Conservation (phyloP, 92 coral and sea anemone genomes). For the Epizoanthus rinbou region DNA sequence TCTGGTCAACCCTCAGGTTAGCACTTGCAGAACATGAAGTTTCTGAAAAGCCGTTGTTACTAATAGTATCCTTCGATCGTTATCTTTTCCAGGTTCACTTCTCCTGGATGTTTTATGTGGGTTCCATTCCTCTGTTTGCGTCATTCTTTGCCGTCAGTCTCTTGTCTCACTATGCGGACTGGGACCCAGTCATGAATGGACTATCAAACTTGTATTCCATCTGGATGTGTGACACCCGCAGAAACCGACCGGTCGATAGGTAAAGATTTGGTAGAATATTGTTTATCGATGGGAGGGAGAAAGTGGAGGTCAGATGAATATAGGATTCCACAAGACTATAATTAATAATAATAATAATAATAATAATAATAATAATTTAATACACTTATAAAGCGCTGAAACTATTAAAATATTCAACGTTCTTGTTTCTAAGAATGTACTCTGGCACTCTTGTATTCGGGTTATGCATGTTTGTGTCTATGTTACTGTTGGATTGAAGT, state of each 20-base stretch:
- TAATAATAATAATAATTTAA: too few species aligned
- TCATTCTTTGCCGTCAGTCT: conserved; percentile 89
- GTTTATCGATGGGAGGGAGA: too few species aligned
- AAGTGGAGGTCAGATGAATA: too few species aligned
- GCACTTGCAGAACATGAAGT: too few species aligned
- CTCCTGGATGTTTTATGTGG: conserved; percentile 82
- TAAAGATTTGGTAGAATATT: not conserved
- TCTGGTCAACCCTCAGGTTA: too few species aligned
- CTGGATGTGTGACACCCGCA: not conserved
- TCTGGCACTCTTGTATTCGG: too few species aligned
- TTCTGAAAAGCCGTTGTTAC: too few species aligned
- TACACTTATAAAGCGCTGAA: too few species aligned
- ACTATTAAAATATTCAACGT: too few species aligned
- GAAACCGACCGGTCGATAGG: conserved; percentile 28
- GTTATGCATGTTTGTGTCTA: not conserved
- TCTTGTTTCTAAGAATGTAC: too few species aligned
- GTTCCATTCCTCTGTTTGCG: conserved; percentile 80
- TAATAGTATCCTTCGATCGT: not conserved
- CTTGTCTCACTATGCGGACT: conserved; percentile 83
- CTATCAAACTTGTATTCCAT: conserved; percentile 45
- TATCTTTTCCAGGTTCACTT: conserved; percentile 66
- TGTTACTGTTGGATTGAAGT: not conserved
- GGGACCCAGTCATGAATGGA: conserved; percentile 87
- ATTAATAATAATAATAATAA: too few species aligned
- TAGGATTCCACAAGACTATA: too few species aligned